phyloP scores from a whole-genome alignment of 2,113 vertebrate genomes.

The Alligator mississippiensis region DNA sequence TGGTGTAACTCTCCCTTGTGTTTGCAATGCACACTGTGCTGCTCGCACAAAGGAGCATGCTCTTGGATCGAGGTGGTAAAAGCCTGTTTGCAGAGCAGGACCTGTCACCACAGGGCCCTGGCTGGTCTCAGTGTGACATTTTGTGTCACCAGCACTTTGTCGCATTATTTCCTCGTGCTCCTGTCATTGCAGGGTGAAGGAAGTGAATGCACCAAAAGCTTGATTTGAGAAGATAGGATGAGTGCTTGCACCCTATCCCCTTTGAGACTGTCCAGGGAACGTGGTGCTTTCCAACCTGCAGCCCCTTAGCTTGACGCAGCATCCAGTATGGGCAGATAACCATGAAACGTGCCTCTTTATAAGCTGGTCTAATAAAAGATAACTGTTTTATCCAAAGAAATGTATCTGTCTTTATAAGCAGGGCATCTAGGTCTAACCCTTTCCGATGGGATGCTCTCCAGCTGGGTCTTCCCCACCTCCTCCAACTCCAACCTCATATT shows the following conservation, averaged over 20 bases:
- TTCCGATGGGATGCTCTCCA: background rate
- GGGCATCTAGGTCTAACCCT: background rate
- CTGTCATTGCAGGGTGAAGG: background rate
- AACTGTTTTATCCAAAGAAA: no score
- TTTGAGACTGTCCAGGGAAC: background rate
- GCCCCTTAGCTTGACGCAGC: background rate
- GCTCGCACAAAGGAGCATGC: no score
- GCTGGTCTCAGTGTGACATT: background rate
- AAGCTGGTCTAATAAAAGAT: no score
- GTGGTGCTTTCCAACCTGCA: background rate
- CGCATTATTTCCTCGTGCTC: background rate
- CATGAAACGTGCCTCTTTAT: background rate
- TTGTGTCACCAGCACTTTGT: background rate
- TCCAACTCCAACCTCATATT: no score
- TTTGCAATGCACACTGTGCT: background rate
- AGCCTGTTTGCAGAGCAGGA: background rate
- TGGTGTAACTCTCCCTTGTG: background rate
- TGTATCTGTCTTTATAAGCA: background rate
- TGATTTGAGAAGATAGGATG: rapidly evolving
- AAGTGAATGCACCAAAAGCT: background rate
- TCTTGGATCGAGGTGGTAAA: background rate
- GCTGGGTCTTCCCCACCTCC: no score
- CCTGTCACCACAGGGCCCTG: background rate
- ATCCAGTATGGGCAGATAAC: background rate
- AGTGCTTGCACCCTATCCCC: background rate